phyloP scores from a whole-genome alignment of 2,113 vertebrate species.

The Zosterops hypoxanthus region DNA sequence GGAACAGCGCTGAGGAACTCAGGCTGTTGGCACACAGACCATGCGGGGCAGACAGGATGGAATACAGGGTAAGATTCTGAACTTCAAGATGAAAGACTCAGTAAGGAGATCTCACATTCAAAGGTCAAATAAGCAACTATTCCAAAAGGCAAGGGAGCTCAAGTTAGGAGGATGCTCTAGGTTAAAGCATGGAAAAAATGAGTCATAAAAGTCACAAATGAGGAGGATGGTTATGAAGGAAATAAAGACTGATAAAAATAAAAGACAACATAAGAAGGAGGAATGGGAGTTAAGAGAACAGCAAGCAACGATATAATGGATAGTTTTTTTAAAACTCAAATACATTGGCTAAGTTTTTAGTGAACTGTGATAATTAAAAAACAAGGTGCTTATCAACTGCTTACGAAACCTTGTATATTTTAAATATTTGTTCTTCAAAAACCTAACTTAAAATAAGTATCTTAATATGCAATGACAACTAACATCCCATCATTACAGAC shows the following conservation, averaged over 20 bases:
- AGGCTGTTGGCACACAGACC: rapidly evolving
- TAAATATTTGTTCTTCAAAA: neutral
- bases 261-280: neutral
- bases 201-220: neutral
- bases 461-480: neutral
- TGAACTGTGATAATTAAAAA: neutral
- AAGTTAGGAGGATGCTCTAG: neutral
- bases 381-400: neutral
- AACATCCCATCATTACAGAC: neutral
- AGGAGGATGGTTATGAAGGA: neutral
- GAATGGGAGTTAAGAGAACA: neutral
- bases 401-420: neutral
- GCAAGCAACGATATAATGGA: neutral
- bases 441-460: neutral
- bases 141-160: neutral
- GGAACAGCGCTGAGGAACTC: neutral
- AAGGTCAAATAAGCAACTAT: neutral
- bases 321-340: neutral
- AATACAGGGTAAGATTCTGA: neutral
- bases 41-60: rapidly evolving
- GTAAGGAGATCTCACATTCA: neutral
- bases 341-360: neutral
- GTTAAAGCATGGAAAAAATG: neutral
- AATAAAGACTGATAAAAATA: neutral
- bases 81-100: neutral